Evolutionary conservation across 1,140 invertebrate genomes (phyloP).

Genomic region (Euglossa dilemma): DNA sequence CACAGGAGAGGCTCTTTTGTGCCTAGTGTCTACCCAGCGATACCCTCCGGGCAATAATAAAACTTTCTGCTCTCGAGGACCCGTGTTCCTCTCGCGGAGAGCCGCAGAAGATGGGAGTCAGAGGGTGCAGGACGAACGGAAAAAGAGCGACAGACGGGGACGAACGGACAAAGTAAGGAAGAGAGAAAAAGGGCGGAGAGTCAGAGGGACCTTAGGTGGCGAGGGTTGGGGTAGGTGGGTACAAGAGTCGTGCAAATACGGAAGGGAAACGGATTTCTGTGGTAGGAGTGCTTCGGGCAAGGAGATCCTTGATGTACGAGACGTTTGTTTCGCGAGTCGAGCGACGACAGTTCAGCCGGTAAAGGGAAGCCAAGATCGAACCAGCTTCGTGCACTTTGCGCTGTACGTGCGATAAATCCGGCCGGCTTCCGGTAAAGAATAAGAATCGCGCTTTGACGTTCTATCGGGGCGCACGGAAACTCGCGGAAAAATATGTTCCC

Average conservation of each 20-base stretch:
- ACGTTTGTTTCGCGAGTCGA: constrained; percentile 53
- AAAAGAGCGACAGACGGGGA: neutral
- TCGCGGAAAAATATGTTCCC: neutral
- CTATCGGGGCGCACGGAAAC: neutral
- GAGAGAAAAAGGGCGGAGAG: neutral
- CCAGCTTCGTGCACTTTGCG: constrained; percentile 32
- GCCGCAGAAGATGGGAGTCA: constrained; percentile 34
- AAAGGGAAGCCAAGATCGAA: constrained; percentile 47
- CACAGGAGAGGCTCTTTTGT: constrained; percentile 57
- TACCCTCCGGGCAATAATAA: constrained; percentile 71
- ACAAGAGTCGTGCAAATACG: constrained; percentile 49
- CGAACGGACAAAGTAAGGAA: constrained; percentile 27
- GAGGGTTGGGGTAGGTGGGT: neutral
- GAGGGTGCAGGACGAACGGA: constrained; percentile 8
- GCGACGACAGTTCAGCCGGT: constrained; percentile 46
- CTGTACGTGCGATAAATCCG: constrained; percentile 34
- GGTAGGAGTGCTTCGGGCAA: constrained; percentile 46
- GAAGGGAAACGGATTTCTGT: constrained; percentile 55
- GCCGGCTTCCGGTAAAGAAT: constrained; percentile 28
- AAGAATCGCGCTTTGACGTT: constrained; percentile 29
- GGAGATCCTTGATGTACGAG: constrained; percentile 56
- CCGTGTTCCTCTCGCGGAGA: constrained; percentile 44
- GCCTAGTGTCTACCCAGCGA: constrained; percentile 56
- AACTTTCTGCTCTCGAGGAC: constrained; percentile 65
- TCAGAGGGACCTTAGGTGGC: neutral